Evolutionary conservation across 2,888 invertebrate species (phyloP).

Genomic region (Branchellion lobata): DNA sequence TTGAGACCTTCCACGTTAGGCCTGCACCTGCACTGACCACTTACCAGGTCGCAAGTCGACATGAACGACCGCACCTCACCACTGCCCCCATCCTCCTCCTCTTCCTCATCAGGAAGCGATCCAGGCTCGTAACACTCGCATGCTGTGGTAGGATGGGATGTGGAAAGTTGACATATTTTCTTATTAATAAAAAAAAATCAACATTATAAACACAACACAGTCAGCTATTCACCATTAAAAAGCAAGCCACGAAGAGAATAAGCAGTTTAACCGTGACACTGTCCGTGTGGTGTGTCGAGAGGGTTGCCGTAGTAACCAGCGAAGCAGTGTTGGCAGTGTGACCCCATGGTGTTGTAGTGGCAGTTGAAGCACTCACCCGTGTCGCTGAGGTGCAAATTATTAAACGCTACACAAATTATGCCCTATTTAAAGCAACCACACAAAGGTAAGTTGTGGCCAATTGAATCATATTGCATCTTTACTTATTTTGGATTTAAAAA

Average conservation of each 20-base stretch:
- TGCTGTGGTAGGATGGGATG: not conserved
- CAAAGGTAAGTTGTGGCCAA: no score
- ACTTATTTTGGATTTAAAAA: not conserved
- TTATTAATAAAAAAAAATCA: conserved; percentile 2
- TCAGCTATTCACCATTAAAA: no score
- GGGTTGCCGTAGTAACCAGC: conserved; percentile 93
- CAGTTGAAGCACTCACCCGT: conserved; percentile 94
- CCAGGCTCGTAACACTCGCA: conserved; percentile 24
- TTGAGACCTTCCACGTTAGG: conserved; percentile 80
- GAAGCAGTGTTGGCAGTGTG: conserved; percentile 85
- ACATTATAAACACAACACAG: not conserved
- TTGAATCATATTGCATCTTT: no score
- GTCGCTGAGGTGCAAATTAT: conserved; percentile 66
- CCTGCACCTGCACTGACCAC: conserved; percentile 68
- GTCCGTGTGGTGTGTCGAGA: conserved; percentile 63
- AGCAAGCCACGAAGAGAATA: no score
- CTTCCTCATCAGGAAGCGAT: conserved; percentile 10
- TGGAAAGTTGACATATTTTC: no score
- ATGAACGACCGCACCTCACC: not conserved
- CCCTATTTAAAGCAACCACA: no score
- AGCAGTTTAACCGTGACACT: conserved; percentile 23
- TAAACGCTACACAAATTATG: no score
- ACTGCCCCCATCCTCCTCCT: not conserved
- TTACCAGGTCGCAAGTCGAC: conserved; percentile 69
- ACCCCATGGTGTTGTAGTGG: conserved; percentile 88